Evolutionary conservation across 2,113 vertebrate genomes (phyloP), one percentile per base, ranked within the genome.

Genomic region (Nothoprocta pentlandii): DNA sequence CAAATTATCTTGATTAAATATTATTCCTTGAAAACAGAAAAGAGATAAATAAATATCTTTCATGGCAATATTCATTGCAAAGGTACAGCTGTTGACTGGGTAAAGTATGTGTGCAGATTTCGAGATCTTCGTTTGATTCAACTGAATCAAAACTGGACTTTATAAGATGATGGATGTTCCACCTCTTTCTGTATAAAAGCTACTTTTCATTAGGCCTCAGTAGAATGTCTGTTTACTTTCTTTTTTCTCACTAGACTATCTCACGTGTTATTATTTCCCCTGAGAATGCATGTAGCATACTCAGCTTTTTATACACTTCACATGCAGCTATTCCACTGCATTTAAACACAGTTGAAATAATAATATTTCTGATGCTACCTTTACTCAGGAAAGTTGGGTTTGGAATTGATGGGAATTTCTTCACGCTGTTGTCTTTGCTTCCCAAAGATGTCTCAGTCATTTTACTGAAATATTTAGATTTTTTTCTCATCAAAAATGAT

Each of bases 251-350:
- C 32, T 34, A 51, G 28, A 80, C 21, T 2, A 67, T 12, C 20
- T 36, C 20, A 6, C 0, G 0, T 39, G 42, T 17, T 2, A 1
- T 2, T 1, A 16, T 75, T 79, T 34, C 78, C 63, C 54, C 6
- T 23, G 44, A 87, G 10, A 89, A 12, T 13, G 78, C 46, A 51
- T 12, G 28, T 25, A 62, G 17, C 28, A 75, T 80, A 42, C 46
- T 74, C 30, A 34, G 16, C 9, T 70, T 47, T 47, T 75, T 36
- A 85, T 2, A 84, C 2, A 30, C 4, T 51, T 51, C 6, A 63
- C 12, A 32, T 6, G 51, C 8, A 71, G 66, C 32, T 10, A 63
- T 7, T 62, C 26, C 19, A 20, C 15, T 16, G 10, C 10, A 16
- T 44, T 25, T 53, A 49, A 69, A 41, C 22, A 22, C 16, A 25